phyloP scores from a whole-genome alignment of 2,113 vertebrate genomes.

The Amazona vittata region DNA sequence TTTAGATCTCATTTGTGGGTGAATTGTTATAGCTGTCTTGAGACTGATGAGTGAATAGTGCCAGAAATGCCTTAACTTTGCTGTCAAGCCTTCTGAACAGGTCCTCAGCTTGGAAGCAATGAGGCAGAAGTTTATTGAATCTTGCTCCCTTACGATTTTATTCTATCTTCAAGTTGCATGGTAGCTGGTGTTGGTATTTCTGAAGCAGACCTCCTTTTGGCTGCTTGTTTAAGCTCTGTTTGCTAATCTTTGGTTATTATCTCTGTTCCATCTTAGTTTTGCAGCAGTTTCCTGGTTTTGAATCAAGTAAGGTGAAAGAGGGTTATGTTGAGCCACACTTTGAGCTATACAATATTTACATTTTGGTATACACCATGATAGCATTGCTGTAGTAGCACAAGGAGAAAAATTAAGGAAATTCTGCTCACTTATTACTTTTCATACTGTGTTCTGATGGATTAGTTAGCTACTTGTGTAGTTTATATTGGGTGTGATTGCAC shows the following conservation, averaged over 20 bases:
- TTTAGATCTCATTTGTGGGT: not conserved
- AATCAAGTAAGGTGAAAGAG: not conserved
- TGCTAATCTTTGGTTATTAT: not conserved
- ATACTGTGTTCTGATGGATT: not conserved
- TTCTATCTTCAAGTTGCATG: not conserved
- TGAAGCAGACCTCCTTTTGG: not conserved
- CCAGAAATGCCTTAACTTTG: not conserved
- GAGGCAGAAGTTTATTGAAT: not conserved
- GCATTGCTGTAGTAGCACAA: not conserved
- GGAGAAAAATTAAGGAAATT: not conserved
- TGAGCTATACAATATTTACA: not conserved
- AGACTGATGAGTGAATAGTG: not conserved
- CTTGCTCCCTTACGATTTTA: not conserved
- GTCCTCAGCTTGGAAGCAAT: not conserved
- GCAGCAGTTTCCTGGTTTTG: not conserved
- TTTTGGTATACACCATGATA: rapidly evolving
- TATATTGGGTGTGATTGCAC: not conserved
- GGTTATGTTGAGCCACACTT: not conserved
- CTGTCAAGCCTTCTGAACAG: not conserved
- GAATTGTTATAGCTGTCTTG: not conserved
- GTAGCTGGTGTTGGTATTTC: not conserved
- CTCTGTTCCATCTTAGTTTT: not conserved
- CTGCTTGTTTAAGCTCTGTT: not conserved
- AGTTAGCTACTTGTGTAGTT: not conserved
- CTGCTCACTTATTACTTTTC: not conserved